Evolutionary conservation across 30 jellyfish, hydroid and myxozoan species (phyloP).

Genomic region (Haliclystus octoradiatus): DNA sequence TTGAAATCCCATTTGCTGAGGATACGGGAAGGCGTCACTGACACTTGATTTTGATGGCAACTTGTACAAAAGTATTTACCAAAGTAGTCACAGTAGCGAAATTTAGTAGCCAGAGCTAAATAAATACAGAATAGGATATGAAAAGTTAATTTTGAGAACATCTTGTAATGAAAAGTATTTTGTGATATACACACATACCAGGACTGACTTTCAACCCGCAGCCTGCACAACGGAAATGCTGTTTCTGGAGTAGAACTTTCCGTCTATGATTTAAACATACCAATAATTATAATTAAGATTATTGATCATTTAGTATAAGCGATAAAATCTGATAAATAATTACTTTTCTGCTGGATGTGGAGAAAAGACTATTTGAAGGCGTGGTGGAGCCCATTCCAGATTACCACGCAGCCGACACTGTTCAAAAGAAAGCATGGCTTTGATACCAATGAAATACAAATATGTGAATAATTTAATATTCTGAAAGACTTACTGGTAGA

Average conservation of each 20-base stretch:
- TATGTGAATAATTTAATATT: too few species aligned
- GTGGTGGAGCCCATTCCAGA: constrained; percentile 98
- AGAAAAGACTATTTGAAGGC: constrained; percentile 76
- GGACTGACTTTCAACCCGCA: constrained; percentile 86
- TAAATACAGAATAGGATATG: too few species aligned
- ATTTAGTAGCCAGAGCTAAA: constrained; percentile 77
- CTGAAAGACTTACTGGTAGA: too few species aligned
- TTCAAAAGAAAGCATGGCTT: neutral
- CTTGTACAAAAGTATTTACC: constrained; percentile 95
- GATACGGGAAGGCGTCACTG: constrained; percentile 65
- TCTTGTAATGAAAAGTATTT: neutral
- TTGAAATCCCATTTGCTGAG: constrained; percentile 90
- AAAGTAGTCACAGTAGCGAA: constrained; percentile 86
- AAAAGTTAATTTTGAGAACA: neutral
- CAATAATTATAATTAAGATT: neutral
- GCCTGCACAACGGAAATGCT: constrained; percentile 95
- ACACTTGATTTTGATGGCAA: constrained; percentile 77
- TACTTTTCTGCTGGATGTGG: constrained; percentile 81
- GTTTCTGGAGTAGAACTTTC: constrained; percentile 65
- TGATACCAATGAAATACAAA: too few species aligned
- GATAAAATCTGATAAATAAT: too few species aligned
- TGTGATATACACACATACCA: constrained; percentile 12
- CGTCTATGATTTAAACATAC: constrained; percentile 26
- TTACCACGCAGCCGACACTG: constrained; percentile 84
- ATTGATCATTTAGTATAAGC: too few species aligned